A percentile compares a stretch with the other conserved stretches of the same genome.
Evolutionary conservation across 2,113 vertebrate genomes (phyloP).

Genomic region (Myotis yumanensis): DNA sequence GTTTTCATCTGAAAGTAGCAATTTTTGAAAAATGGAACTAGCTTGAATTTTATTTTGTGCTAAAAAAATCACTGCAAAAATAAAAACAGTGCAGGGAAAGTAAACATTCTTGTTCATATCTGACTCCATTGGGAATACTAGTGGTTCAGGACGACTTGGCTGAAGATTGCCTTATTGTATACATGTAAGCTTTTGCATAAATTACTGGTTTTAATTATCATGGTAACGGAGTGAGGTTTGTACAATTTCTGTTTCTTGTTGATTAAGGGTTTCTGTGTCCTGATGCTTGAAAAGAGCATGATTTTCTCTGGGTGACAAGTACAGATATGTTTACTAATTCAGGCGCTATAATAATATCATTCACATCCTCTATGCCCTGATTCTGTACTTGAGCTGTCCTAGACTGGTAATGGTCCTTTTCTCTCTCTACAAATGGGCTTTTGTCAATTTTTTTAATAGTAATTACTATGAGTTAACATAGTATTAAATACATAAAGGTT

Average conservation of each 20-base stretch:
- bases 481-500: background rate
- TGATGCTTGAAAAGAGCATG: background rate
- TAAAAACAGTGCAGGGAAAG: background rate
- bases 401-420: background rate
- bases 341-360: background rate
- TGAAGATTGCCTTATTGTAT: background rate
- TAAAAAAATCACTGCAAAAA: background rate
- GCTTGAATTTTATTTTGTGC: conserved; percentile 15
- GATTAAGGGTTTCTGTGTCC: conserved; percentile 30
- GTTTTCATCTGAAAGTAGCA: background rate
- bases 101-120: background rate
- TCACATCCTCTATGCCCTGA: background rate
- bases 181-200: background rate
- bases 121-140: background rate
- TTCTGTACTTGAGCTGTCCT: background rate
- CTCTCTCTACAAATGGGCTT: background rate
- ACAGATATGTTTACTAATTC: background rate
- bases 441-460: conserved; percentile 23
- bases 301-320: conserved; percentile 11
- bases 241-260: background rate
- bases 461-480: background rate
- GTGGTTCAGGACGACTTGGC: background rate
- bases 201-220: background rate
- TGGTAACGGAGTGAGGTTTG: background rate
- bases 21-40: background rate